Evolutionary conservation across 2,797 vertebrate species (phyloP).

Genomic region (Pterois miles): DNA sequence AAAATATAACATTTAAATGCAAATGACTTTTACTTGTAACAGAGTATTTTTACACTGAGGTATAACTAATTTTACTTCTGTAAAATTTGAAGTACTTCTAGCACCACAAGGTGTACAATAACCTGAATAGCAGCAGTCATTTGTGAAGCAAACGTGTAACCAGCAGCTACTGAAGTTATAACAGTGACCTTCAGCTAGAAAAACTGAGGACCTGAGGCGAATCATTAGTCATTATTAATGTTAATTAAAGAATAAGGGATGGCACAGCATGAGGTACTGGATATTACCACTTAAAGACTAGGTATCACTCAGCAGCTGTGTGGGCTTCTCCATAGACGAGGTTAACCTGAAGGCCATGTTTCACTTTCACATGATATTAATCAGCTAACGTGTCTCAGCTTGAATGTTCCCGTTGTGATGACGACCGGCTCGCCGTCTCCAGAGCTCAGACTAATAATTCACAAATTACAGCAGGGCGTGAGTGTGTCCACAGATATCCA

Average conservation of each 20-base stretch:
- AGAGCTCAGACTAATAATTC: neutral
- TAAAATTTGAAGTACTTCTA: too few relatives aligned
- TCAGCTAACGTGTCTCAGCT: conserved; percentile 29
- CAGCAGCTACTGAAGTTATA: neutral
- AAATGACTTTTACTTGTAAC: too few relatives aligned
- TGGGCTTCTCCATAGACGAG: neutral
- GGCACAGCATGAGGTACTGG: neutral
- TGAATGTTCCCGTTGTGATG: neutral
- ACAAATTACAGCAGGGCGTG: neutral
- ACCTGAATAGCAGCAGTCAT: neutral
- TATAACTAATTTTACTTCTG: too few relatives aligned
- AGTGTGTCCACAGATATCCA: neutral
- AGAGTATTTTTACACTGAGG: too few relatives aligned
- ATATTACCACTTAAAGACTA: neutral
- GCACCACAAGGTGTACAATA: too few relatives aligned
- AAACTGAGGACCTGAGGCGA: conserved; percentile 12
- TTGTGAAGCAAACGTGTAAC: neutral
- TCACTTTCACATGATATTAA: neutral
- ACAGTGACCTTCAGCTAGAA: neutral
- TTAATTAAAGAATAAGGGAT: neutral
- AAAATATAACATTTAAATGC: too few relatives aligned
- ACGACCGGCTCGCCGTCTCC: neutral
- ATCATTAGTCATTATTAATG: neutral
- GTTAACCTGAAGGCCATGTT: neutral
- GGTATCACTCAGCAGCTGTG: neutral